Base-by-base conservation (phyloP, 2,797 vertebrate genomes). In the Periophthalmus magnuspinnatus region DNA sequence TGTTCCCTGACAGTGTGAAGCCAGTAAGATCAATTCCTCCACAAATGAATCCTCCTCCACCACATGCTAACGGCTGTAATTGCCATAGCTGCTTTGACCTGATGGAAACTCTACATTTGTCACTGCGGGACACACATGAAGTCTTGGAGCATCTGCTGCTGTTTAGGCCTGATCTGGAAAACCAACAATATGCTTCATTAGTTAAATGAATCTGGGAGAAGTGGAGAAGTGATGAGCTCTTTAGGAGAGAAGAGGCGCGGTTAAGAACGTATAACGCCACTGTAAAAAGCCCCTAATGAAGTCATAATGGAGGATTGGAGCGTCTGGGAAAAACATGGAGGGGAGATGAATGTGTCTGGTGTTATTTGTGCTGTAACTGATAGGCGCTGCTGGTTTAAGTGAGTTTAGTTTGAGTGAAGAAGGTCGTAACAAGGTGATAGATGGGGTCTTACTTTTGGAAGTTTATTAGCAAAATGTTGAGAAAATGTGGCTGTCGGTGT, bases 161-260 rank as follows among this genome's bases (percentile, higher is more conserved):
- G 61, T n/a, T 57, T 60, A 38, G 41, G 55, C 28, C 47, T 68
- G 65, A 67, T 72, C 45, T 61, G 41, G 32, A 75, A 71, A 73
- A 24, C 6, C 4, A 38, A 67, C 14, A 14, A 61, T 58, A 67
- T 59, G 73, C 71, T 73, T 73, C 57, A 70, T 74, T 79, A 73
- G 67, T 69, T 71, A 41, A 76, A 73, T 81, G 59, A 69, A 78
- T 77, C 32, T 75, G 48, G 34, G 56, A 70, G 45, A 78, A 74
- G 72, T 60, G 33, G 34, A 24, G 68, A 72, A 83, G 70, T 71
- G 33, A 76, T 83, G 56, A 56, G 67, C 59, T 73, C 63, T 70
- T 64, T 60, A 68, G 45, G 54, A 75, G 64, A 65, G 58, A 70
- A 66, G 66, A 75, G 69, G 63, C 71, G 14, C 54, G 69, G 33